Conservation (phyloP, 2,797 vertebrate genomes). For the Tragelaphus oryx region DNA sequence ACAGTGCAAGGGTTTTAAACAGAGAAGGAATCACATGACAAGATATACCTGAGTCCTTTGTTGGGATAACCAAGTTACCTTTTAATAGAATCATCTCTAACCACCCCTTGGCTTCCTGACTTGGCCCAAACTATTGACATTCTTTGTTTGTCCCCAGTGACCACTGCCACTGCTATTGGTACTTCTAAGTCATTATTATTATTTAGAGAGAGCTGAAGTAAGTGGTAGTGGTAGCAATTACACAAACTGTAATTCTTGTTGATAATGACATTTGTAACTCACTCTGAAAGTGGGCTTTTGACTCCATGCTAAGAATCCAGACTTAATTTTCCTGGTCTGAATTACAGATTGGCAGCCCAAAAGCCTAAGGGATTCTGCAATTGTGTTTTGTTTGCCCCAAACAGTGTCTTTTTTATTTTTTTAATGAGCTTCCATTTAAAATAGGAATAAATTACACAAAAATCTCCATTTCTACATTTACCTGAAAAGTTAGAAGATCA, state of each 20-base stretch:
- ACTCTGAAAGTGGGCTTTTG: background rate
- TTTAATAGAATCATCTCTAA: background rate
- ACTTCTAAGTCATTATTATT: background rate
- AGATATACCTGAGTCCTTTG: background rate
- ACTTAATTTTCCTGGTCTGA: background rate
- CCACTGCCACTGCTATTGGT: accelerated
- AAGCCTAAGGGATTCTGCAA: background rate
- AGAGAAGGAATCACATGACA: background rate
- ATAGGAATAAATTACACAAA: background rate
- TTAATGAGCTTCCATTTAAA: background rate
- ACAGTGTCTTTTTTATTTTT: background rate
- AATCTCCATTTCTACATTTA: background rate
- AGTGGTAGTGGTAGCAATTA: background rate
- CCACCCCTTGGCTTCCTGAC: background rate
- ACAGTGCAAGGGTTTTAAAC: background rate
- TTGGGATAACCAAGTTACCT: background rate
- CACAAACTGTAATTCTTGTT: background rate
- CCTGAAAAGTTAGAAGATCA: background rate
- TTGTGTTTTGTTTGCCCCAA: background rate
- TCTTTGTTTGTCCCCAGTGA: background rate
- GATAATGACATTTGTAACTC: background rate
- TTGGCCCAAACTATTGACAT: background rate
- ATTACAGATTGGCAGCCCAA: constrained; percentile 4
- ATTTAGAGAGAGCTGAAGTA: background rate
- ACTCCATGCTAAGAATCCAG: background rate